Evolutionary conservation across 2,888 invertebrate species (phyloP).

Genomic region (Nemoura dubitans): DNA sequence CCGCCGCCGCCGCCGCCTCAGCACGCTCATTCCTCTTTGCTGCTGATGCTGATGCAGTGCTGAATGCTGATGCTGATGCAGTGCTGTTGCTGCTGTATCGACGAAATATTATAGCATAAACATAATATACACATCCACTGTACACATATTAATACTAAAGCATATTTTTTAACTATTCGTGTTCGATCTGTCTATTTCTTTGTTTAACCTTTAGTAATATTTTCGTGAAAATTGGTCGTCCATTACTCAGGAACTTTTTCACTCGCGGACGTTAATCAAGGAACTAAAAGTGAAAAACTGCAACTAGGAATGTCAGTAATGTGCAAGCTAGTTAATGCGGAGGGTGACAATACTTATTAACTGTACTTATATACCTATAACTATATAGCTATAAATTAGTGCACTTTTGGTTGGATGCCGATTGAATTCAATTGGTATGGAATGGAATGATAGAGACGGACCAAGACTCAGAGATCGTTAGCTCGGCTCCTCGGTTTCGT

Average conservation of each 20-base stretch:
- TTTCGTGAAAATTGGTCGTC: not conserved
- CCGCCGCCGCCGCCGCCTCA: not conserved
- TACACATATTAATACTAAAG: constrained; percentile 17
- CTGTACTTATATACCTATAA: not conserved
- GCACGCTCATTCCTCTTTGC: not conserved
- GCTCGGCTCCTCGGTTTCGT: not conserved
- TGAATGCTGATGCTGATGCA: not conserved
- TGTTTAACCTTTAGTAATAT: not conserved
- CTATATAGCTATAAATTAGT: too few species aligned
- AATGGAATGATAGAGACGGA: too few species aligned
- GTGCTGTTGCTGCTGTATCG: not conserved
- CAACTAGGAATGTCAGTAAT: not conserved
- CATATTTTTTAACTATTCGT: constrained; percentile 1
- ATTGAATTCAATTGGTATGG: too few species aligned
- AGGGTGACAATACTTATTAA: not conserved
- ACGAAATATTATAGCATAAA: constrained; percentile 19
- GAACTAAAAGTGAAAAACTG: not conserved
- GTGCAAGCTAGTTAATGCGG: not conserved
- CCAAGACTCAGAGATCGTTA: not conserved
- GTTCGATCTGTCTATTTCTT: not conserved
- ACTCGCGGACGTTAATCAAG: not conserved
- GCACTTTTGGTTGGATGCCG: too few species aligned
- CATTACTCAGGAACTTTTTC: not conserved
- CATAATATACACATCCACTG: not conserved
- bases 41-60: not conserved